Conservation (phyloP, 2,113 vertebrate species). For the Ctenodactylus gundi region DNA sequence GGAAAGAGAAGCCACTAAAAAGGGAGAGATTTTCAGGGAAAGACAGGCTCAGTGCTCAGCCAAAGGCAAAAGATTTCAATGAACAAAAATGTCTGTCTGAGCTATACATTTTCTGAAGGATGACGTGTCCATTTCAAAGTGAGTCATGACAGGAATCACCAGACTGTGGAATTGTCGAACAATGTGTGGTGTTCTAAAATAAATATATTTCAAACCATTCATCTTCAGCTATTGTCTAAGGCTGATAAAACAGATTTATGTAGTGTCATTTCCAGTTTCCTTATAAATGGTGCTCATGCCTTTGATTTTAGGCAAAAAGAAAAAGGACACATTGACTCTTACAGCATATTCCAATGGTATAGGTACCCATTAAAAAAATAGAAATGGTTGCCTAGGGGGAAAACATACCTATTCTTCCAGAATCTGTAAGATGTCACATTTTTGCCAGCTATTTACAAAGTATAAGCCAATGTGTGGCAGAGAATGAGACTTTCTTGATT, state of each 20-base stretch:
- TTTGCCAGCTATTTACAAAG: neutral
- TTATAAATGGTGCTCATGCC: neutral
- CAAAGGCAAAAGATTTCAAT: slow-evolving; percentile 11
- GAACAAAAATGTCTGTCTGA: neutral
- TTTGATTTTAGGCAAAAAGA: neutral
- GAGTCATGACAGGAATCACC: neutral
- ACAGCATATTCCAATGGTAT: neutral
- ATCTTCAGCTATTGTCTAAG: neutral
- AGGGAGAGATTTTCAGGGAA: neutral
- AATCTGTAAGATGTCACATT: neutral
- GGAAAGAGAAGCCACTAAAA: neutral
- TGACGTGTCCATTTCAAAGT: slow-evolving; percentile 28
- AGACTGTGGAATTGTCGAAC: neutral
- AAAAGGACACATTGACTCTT: neutral
- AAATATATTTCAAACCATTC: slow-evolving; percentile 27
- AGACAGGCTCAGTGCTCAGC: neutral
- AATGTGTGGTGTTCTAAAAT: neutral
- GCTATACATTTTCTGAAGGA: slow-evolving; percentile 23
- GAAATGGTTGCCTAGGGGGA: neutral
- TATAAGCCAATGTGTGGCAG: neutral
- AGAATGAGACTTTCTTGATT: neutral
- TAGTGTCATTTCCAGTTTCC: neutral
- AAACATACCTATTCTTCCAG: slow-evolving; percentile 9
- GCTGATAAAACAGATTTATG: neutral
- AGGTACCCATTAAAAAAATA: neutral